Base-by-base conservation (phyloP, 2,888 invertebrate genomes). In the Octonoba sinensis region DNA sequence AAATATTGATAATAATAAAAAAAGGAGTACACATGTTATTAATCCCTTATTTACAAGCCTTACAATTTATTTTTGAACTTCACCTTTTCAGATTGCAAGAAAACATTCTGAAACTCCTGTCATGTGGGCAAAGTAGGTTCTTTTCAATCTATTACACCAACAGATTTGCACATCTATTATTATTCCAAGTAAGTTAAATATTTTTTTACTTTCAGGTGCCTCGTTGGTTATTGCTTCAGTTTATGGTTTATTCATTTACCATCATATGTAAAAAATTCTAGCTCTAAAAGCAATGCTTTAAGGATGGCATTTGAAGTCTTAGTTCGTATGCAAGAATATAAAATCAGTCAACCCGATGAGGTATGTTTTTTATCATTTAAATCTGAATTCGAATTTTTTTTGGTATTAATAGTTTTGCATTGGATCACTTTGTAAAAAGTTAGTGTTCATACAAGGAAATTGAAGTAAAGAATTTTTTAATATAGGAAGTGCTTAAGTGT, bases 191-290 rank as follows among this genome's bases (percentile, higher is more conserved):
- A 8, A n/a, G 18, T 54, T 54, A 18, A 54, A 54, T 15, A 57
- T 18, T 20, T 69, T 72, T 66, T 60, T 73, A 86, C 86, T 87
- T 86, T 86, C 44, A 87, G 87, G 76, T 88, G 87, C 57, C 83
- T 89, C 4, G 87, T 91, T 51, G 89, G 89, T 86, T 90, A 89
- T 86, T 89, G 89, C 84, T 91, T 89, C 87, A 91, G 98, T 51
- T 91, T 99, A 36, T 99, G 99, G 93, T 99, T 99, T 89, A 92
- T 99, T 86, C 94, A 97, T 86, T 90, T 99, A 85, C 99, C 99
- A 24, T 95, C 97, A 69, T 89, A 94, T 93, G 90, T 91, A 93
- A 86, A 91, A 90, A 83, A 56, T 92, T 87, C 89, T 51, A 87
- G 92, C 1, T 94, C 94, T 83, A 93, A 93, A 87, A 93, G 94